A percentile compares a stretch with the other conserved stretches of the same genome.
Conservation (phyloP, 2,888 invertebrate species). For the Malthinus flaveolus region DNA sequence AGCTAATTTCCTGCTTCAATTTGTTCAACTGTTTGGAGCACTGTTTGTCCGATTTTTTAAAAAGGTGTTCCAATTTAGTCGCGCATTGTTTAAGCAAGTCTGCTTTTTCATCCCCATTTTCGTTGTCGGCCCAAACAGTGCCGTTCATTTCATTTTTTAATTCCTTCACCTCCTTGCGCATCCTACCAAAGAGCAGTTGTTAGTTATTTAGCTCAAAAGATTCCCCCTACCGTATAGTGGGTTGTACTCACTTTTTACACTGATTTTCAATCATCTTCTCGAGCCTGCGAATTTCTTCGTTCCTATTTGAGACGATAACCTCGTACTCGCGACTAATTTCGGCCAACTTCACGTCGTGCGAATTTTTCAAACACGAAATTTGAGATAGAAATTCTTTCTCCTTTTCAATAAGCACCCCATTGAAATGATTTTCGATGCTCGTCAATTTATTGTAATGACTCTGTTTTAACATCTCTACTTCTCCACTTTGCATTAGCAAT, state of each 20-base stretch:
- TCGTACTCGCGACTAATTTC: constrained; percentile 15
- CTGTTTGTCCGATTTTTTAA: no score
- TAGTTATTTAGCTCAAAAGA: no score
- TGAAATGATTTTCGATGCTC: constrained; percentile 28
- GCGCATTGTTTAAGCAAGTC: no score
- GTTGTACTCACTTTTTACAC: constrained; percentile 25
- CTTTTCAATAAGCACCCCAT: constrained; percentile 15
- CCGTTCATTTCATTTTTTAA: no score
- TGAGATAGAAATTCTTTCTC: constrained; percentile 19
- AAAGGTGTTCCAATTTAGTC: no score
- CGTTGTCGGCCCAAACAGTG: no score
- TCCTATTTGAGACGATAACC: constrained; percentile 20
- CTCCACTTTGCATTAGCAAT: constrained; percentile 24
- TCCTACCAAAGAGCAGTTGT: no score
- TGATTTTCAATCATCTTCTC: constrained; percentile 31
- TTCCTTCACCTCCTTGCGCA: no score
- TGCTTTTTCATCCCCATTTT: no score
- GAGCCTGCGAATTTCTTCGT: constrained; percentile 28
- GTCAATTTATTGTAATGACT: constrained; percentile 23
- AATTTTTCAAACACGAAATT: constrained; percentile 20
- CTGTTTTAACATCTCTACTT: constrained; percentile 31
- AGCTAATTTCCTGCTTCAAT: no score
- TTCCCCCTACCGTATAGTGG: no score
- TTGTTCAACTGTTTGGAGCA: no score
- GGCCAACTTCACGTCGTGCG: constrained; percentile 18